Evolutionary conservation across 2,113 vertebrate genomes (phyloP), one percentile per base, ranked within the genome.

Genomic region (Capricornis sumatraensis): DNA sequence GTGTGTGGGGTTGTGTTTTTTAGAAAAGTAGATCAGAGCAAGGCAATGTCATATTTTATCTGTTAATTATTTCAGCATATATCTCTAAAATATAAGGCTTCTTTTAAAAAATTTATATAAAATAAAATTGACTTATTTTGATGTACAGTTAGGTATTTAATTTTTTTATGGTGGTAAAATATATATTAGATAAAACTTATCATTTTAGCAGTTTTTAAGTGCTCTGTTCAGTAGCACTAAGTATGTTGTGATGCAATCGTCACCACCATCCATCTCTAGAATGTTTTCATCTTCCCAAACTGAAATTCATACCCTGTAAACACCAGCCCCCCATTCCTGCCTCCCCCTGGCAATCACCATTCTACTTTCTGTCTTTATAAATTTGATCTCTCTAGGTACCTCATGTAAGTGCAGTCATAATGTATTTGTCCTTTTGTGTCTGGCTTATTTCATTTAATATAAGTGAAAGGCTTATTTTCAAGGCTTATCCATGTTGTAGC

Each of bases 381-480:
- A 84, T 96, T 94, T 55, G 16, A 21, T 74, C 10, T 95, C 19
- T 89, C 14, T 60, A 60, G 74, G 23, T 78, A 52, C 6, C 13
- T 93, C 23, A n/a, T 86, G 7, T 55, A 43, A 87, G 33, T 58
- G 13, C 30, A 95, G 40, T 95, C 21, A n/a, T 55, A 64, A 47
- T 19, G 27, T 85, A n/a, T 81, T 89, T 85, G n/a, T 47, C 25
- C 4, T 81, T 93, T 87, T 78, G 21, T 87, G 40, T 87, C 76
- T 97, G 60, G 16, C 5, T 81, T 86, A 74, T 93, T 92, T 96
- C 52, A 92, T 25, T 89, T 96, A 94, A 36, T 10, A 12, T 71
- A 50, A 30, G 12, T 76, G 23, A 76, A 43, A 43, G 40, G 2
- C 23, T 43, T 83, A 40, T 88, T 40, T 52, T 83, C 53, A 53